These are phyloP conservation scores for Craniophora ligustri DNA, from an alignment of 2,888 invertebrate genomes.

Conservation along the genomic window DNA sequence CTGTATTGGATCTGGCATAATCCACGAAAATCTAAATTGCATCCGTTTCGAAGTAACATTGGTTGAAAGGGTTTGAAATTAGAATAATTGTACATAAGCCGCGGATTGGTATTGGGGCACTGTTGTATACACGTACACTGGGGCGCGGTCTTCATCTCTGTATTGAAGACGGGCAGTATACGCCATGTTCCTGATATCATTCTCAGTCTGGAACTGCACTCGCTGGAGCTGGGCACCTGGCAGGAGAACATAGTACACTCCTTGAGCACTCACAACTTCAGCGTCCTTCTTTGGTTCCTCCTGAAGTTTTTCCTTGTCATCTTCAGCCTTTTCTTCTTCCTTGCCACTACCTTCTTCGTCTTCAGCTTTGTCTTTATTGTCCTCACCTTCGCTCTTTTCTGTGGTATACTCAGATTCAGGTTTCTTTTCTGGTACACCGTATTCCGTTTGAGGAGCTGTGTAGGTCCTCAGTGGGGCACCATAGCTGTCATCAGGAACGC, in stretches of 20 bases:
- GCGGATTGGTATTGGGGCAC: constrained; percentile 71
- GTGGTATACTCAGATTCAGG: constrained; percentile 53
- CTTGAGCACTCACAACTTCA: constrained; percentile 78
- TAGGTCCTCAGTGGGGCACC: constrained; percentile 78
- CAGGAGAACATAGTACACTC: constrained; percentile 90
- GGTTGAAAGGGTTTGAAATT: constrained; percentile 50
- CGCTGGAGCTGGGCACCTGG: constrained; percentile 90
- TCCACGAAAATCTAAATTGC: constrained; percentile 61
- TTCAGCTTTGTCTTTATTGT: constrained; percentile 9
- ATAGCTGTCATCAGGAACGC: constrained; percentile 79
- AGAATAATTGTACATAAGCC: constrained; percentile 72
- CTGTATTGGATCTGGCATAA: constrained; percentile 47
- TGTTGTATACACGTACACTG: constrained; percentile 89
- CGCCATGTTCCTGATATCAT: constrained; percentile 88
- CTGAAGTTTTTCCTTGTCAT: constrained; percentile 65
- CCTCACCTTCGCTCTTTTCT: constrained; percentile 36
- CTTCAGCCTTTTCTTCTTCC: constrained; percentile 41
- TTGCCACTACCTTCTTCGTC: constrained; percentile 30
- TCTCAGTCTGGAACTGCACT: constrained; percentile 88
- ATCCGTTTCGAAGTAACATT: constrained; percentile 47
- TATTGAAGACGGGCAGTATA: constrained; percentile 90
- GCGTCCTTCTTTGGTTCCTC: constrained; percentile 68
- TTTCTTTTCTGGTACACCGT: constrained; percentile 54
- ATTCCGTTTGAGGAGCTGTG: constrained; percentile 66
- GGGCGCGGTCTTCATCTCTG: constrained; percentile 89